These are phyloP conservation scores for Schlechtendalia chinensis DNA, from an alignment of 1,140 invertebrate species.

Conservation along the genomic window DNA sequence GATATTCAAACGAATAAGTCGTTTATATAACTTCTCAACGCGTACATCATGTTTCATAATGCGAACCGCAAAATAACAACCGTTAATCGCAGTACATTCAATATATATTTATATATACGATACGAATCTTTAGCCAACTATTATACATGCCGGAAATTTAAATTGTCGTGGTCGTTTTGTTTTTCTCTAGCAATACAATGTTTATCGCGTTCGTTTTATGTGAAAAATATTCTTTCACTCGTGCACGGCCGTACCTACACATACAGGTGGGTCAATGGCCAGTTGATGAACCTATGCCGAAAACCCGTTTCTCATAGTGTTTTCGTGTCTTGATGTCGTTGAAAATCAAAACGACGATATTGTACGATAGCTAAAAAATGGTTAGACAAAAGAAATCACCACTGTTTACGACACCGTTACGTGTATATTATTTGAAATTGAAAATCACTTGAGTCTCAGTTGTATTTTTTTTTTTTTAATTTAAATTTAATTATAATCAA, in stretches of 20 bases:
- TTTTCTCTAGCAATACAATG: not conserved
- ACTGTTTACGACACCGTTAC: too few relatives aligned
- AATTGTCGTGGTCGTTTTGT: not conserved
- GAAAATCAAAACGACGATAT: not conserved
- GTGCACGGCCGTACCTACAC: too few relatives aligned
- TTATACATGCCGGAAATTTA: not conserved
- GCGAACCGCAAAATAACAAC: too few relatives aligned
- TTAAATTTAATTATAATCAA: too few relatives aligned
- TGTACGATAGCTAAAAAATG: not conserved
- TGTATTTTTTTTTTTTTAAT: too few relatives aligned
- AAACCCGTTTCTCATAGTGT: constrained; percentile 14
- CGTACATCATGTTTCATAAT: too few relatives aligned
- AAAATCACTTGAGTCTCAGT: too few relatives aligned
- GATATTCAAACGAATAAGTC: too few relatives aligned
- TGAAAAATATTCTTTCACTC: constrained; percentile 8
- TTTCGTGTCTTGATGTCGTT: not conserved
- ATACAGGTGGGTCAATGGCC: constrained; percentile 29
- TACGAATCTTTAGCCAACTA: not conserved
- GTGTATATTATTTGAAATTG: too few relatives aligned
- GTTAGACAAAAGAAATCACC: too few relatives aligned
- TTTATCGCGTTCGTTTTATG: not conserved
- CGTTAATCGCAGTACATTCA: too few relatives aligned
- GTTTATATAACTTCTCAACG: too few relatives aligned
- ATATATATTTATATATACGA: not conserved
- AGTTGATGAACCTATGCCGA: constrained; percentile 13